A percentile compares a stretch with the other conserved stretches of the same genome.
Conservation (phyloP, 2,888 invertebrate species). For the Abrostola tripartita region DNA sequence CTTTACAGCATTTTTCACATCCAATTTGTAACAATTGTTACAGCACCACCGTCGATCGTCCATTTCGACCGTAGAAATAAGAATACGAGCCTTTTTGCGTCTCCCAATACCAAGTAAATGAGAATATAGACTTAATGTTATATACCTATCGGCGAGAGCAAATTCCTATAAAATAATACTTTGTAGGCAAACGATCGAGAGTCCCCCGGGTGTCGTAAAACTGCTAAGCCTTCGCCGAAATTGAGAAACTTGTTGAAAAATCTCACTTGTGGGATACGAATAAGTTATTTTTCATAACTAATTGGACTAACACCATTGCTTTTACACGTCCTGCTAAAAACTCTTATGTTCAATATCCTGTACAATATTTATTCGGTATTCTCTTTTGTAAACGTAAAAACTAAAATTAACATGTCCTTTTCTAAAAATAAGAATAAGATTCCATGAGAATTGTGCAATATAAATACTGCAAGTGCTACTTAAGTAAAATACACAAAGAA, state of each 20-base stretch:
- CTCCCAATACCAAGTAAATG: conserved; percentile 66
- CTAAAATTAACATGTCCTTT: conserved; percentile 14
- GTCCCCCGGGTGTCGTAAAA: conserved; percentile 78
- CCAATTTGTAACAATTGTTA: conserved; percentile 79
- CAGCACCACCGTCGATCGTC: conserved; percentile 71
- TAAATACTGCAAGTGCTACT: conserved; percentile 21
- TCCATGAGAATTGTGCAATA: conserved; percentile 20
- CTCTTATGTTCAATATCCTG: conserved; percentile 7
- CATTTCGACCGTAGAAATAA: conserved; percentile 63
- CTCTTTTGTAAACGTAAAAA: conserved; percentile 15
- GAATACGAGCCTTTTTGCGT: conserved; percentile 74
- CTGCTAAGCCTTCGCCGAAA: conserved; percentile 80
- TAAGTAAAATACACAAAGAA: conserved; percentile 28
- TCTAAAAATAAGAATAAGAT: conserved; percentile 15
- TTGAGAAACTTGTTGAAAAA: conserved; percentile 84
- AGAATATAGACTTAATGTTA: conserved; percentile 72
- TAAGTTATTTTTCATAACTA: conserved; percentile 61
- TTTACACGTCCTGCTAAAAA: conserved; percentile 23
- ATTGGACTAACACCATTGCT: conserved; percentile 42
- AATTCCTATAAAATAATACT: conserved; percentile 82
- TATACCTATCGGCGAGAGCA: conserved; percentile 70
- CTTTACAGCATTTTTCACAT: conserved; percentile 70
- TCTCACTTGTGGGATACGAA: conserved; percentile 73
- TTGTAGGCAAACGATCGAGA: conserved; percentile 80
- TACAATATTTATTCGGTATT: conserved; percentile 8